Conservation (phyloP, 2,797 vertebrate species). For the Amphiprion clarkii region DNA sequence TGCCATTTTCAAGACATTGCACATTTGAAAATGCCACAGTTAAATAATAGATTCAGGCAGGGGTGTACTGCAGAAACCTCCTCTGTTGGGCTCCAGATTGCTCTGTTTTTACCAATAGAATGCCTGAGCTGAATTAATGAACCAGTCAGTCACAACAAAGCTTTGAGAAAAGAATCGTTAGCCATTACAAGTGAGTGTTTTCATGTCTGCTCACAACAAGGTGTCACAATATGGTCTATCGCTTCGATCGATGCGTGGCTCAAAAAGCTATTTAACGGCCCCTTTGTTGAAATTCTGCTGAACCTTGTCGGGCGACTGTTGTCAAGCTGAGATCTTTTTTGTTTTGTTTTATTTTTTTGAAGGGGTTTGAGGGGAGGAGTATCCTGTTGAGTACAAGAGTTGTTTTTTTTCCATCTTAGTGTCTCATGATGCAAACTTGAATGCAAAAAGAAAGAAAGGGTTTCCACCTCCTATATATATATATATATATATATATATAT, state of each 20-base stretch:
- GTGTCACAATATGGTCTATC: too few relatives aligned
- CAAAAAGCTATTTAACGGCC: not conserved
- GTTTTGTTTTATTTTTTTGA: not conserved
- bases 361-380: too few relatives aligned
- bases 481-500: too few relatives aligned
- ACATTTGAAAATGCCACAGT: not conserved
- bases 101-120: too few relatives aligned
- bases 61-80: too few relatives aligned
- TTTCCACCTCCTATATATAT: too few relatives aligned
- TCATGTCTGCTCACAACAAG: not conserved
- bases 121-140: not conserved
- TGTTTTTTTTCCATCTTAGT: not conserved
- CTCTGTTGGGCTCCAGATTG: too few relatives aligned
- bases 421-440: too few relatives aligned
- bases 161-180: not conserved
- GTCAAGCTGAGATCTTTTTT: not conserved
- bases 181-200: not conserved
- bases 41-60: not conserved
- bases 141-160: not conserved
- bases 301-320: not conserved
- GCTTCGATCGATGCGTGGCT: not conserved
- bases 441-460: not conserved
- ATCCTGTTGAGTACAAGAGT: too few relatives aligned
- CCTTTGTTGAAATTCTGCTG: too few relatives aligned
- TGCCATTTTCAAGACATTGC: not conserved